Base-by-base conservation (phyloP, 2,888 invertebrate species). In the Eledona agricola region DNA sequence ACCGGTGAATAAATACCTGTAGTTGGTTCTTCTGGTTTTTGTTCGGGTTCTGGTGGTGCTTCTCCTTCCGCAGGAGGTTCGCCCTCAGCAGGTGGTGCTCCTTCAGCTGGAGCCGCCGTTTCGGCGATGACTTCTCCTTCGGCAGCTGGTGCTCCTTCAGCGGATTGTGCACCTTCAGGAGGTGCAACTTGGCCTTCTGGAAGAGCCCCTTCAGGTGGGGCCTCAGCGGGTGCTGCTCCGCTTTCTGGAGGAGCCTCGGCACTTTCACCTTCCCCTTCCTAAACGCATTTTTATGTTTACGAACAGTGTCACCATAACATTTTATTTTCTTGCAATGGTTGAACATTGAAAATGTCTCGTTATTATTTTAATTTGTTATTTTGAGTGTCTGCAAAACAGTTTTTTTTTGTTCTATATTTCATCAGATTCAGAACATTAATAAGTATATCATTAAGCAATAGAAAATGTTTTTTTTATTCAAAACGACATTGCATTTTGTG, bases 101-200 rank as follows among this genome's bases (percentile, higher is more conserved):
- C 65, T 55, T 68, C 70, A n/a, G 61, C 62, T 7, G 64, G 62
- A 37, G 65, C 55, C 9, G 66, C 59, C 19, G 70, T 76, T 64
- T 75, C 75, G 1, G 72, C 70, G 3, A 72, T 58, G 7, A 62
- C 63, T 38, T 63, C 66, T 45, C 60, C 69, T 55, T 67, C 69
- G 7, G 63, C 58, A 34, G 65, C 58, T 32, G 62, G 34, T 16
- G 45, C 60, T 45, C 67, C 73, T 63, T 69, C 72, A 7, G 69
- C 65, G 2, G 76, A 67, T 47, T 69, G 67, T 2, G 59, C 69
- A 43, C 65, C 68, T 49, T 52, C 50, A 3, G 22, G 37, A 7
- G 5, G n/a, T n/a, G n/a, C n/a, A n/a, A n/a, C n/a, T n/a, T n/a
- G n/a, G 6, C 31, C 51, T 22, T 51, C 53, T 7, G 51, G 54